phyloP scores from a whole-genome alignment of 2,888 invertebrate genomes.

The Drosophila melanosoma region DNA sequence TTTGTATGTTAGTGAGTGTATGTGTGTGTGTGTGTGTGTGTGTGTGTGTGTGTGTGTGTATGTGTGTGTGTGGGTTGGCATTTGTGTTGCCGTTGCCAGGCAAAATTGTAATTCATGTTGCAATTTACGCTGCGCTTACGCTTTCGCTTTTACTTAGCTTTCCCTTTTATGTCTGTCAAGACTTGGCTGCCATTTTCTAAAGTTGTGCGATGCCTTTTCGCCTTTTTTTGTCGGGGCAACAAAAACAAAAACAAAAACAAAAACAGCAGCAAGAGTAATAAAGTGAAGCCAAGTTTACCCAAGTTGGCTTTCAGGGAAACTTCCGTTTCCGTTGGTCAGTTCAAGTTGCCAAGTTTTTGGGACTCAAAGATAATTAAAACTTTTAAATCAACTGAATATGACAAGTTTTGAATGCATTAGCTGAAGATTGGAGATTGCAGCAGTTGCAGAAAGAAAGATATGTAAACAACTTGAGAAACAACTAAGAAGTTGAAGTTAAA shows the following conservation, averaged over 20 bases:
- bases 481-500: neutral
- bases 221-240: conserved; percentile 38
- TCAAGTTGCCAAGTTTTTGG: conserved; percentile 36
- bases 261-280: conserved; percentile 12
- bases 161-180: conserved; percentile 7
- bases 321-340: conserved; percentile 55
- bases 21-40: too few relatives aligned
- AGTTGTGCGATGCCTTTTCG: conserved; percentile 37
- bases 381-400: conserved; percentile 73
- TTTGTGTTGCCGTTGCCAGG: conserved; percentile 28
- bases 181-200: conserved; percentile 27
- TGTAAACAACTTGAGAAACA: conserved; percentile 2
- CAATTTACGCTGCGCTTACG: conserved; percentile 72
- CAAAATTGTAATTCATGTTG: conserved; percentile 73
- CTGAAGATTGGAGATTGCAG: conserved; percentile 40
- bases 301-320: conserved; percentile 63
- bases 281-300: conserved; percentile 30
- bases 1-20: neutral
- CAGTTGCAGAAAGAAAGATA: conserved; percentile 20
- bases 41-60: neutral
- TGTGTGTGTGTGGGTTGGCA: neutral
- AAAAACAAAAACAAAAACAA: conserved; percentile 14
- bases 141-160: conserved; percentile 19
- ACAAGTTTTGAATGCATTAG: conserved; percentile 76
- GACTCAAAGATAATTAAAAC: conserved; percentile 77